Base-by-base conservation (phyloP, 2,113 vertebrate genomes). In the Terrapene triunguis region DNA sequence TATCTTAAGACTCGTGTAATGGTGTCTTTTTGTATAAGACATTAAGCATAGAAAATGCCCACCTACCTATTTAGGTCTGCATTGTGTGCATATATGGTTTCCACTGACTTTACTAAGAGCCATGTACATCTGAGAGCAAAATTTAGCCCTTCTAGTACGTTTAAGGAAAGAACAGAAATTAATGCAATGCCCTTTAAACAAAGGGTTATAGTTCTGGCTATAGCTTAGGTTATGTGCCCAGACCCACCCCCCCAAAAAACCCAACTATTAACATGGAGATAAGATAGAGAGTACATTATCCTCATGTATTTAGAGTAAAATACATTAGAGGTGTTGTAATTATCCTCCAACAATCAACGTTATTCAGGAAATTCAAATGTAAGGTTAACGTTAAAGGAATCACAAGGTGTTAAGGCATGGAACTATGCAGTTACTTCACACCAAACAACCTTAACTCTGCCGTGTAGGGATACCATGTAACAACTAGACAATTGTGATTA, bases 231-330 rank as follows among this genome's bases (percentile, higher is more conserved):
- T 44, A 25, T 76, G 72, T 76, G 42, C 38, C 38, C 38, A 76
- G 38, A 25, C 10, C 21, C 6, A 16, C 3, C 13, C 32, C 6
- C 27, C 11, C 5, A 11, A 29, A 8, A 19, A 7, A 0, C 2
- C 2, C 10, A 92, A 54, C 24, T 9, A 27, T 65, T 6, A 35
- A 48, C n/a, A n/a, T 0, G 0, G 78, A 76, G 74, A 0, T 1
- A 22, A 44, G 4, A 0, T 9, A 13, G 2, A 0, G 0, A 22
- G 44, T 72, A 89, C 38, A 21, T 3, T 3, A 22, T 2, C 35
- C 55, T 59, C 6, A 21, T 5, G 80, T 48, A 84, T 22, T 9
- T 29, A 35, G 29, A 3, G 1, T 17, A 59, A n/a, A 21, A 80
- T 74, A 5, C 47, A 38, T 25, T 35, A 35, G 53, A 11, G 22